Conservation (phyloP, 2,113 vertebrate species). For the Ictidomys tridecemlineatus region DNA sequence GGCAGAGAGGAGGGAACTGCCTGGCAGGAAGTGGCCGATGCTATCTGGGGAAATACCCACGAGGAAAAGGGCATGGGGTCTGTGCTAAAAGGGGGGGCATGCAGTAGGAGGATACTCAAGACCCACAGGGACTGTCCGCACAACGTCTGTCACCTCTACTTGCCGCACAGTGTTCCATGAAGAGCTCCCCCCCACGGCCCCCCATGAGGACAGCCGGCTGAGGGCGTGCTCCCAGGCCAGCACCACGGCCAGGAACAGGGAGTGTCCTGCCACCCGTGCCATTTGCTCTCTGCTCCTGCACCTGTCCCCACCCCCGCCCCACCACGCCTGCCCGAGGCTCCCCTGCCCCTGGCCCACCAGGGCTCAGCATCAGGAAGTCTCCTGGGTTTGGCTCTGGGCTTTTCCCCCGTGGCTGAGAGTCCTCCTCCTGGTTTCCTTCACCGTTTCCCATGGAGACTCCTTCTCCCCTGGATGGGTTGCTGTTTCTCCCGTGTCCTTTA, state of each 20-base stretch:
- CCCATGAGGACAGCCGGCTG: too few relatives aligned
- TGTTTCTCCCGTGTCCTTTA: background rate
- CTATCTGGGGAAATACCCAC: background rate
- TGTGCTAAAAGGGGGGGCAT: background rate
- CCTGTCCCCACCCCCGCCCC: background rate
- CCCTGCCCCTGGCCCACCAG: background rate
- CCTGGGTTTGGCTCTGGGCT: background rate
- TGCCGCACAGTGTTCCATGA: accelerated
- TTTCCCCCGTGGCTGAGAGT: background rate
- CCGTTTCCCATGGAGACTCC: background rate
- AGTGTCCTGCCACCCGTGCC: too few relatives aligned
- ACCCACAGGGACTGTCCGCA: too few relatives aligned
- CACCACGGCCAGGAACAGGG: too few relatives aligned
- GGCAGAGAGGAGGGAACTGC: background rate
- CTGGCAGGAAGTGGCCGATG: background rate
- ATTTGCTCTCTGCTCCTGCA: background rate
- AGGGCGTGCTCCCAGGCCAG: too few relatives aligned
- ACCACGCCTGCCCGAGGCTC: background rate
- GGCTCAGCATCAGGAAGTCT: background rate
- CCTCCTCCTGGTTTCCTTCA: background rate
- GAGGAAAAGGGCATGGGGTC: too few relatives aligned
- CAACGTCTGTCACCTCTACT: background rate
- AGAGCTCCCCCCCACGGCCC: too few relatives aligned
- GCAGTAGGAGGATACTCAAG: accelerated
- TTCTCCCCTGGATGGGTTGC: background rate